These are phyloP conservation scores for Podarcis muralis DNA, from an alignment of 2,113 vertebrate species.

Conservation along the genomic window DNA sequence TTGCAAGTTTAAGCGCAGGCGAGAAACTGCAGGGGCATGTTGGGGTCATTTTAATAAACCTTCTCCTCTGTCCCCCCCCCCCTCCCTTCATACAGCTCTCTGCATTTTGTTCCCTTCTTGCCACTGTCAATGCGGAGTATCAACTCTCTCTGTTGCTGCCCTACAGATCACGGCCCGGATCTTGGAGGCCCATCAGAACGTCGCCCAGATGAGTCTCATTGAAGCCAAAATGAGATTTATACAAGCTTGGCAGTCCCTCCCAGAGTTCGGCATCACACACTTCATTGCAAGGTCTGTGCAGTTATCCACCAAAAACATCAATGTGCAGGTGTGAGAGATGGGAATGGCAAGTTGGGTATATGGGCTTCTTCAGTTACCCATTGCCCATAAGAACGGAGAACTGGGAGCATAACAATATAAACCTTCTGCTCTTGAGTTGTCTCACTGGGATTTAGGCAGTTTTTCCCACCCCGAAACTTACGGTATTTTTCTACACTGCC, in stretches of 20 bases:
- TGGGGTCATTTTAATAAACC: neutral
- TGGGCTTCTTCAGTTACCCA: neutral
- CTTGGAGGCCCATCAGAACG: constrained; percentile 97
- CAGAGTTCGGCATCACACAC: constrained; percentile 98
- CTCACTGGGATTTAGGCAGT: neutral
- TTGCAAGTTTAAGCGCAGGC: neutral
- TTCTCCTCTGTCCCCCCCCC: neutral
- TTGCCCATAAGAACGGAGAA: too few relatives aligned
- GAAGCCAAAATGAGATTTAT: constrained; percentile 99
- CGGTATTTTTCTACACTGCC: neutral
- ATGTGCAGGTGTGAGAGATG: fast-evolving
- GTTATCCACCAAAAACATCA: fast-evolving
- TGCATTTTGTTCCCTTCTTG: neutral
- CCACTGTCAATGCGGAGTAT: neutral
- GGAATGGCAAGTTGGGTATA: too few relatives aligned
- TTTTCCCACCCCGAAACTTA: neutral
- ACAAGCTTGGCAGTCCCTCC: constrained; percentile 97
- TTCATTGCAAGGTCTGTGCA: constrained; percentile 90
- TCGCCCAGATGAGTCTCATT: constrained; percentile 98
- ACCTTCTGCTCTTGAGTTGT: too few relatives aligned
- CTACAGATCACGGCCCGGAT: constrained; percentile 93
- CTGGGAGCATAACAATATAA: too few relatives aligned
- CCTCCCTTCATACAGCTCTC: neutral
- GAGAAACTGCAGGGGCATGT: neutral
- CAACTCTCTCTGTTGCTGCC: constrained; percentile 40